phyloP scores from a whole-genome alignment of 2,888 invertebrate genomes.

The Agrypnus murinus region DNA sequence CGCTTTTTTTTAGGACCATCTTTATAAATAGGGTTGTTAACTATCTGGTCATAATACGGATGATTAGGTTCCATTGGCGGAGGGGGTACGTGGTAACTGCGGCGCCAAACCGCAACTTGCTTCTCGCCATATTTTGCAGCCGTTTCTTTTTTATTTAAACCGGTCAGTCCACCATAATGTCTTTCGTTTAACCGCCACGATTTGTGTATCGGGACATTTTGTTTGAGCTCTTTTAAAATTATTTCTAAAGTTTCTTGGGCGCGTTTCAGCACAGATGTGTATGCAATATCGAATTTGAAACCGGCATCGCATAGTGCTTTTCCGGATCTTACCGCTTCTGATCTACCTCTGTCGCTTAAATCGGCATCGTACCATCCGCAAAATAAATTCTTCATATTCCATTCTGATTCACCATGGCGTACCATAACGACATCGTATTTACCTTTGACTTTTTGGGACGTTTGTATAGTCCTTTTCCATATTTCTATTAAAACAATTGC shows the following conservation, averaged over 20 bases:
- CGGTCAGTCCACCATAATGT: slow-evolving; percentile 91
- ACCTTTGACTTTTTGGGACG: neutral
- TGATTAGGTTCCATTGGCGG: slow-evolving; percentile 87
- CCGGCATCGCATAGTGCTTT: slow-evolving; percentile 82
- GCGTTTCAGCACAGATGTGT: slow-evolving; percentile 86
- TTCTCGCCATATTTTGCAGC: slow-evolving; percentile 90
- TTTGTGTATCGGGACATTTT: slow-evolving; percentile 79
- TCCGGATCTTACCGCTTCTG: slow-evolving; percentile 82
- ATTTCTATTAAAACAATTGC: too few species aligned
- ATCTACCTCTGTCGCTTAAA: slow-evolving; percentile 74
- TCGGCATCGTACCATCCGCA: slow-evolving; percentile 70
- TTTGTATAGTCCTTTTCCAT: too few species aligned
- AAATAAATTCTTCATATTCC: slow-evolving; percentile 69
- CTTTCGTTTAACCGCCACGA: slow-evolving; percentile 92
- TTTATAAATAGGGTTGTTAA: slow-evolving; percentile 84
- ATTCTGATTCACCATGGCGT: slow-evolving; percentile 69
- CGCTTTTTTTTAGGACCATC: slow-evolving; percentile 81
- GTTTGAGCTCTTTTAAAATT: slow-evolving; percentile 80
- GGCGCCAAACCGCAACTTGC: slow-evolving; percentile 89
- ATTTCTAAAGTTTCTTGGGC: slow-evolving; percentile 83
- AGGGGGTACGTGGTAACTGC: slow-evolving; percentile 88
- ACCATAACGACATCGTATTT: slow-evolving; percentile 63
- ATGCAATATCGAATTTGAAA: slow-evolving; percentile 85
- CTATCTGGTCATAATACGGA: slow-evolving; percentile 83
- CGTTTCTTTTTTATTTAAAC: slow-evolving; percentile 88